These are phyloP conservation scores for Zaprionus lachaisei DNA, from an alignment of 1,140 invertebrate genomes.

Conservation along the genomic window DNA sequence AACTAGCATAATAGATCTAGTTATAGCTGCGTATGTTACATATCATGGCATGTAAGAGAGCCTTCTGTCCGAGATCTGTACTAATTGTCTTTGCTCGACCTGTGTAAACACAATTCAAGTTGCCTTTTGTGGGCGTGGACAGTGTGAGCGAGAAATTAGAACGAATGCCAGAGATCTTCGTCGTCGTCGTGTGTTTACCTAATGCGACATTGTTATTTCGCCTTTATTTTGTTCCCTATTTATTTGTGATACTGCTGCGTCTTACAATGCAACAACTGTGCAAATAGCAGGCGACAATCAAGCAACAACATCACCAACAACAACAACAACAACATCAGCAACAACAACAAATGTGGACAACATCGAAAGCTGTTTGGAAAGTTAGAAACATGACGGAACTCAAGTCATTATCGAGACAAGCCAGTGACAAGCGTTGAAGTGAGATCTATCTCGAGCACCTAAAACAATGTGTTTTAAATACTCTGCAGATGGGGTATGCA, in stretches of 20 bases:
- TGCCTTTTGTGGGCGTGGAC: constrained; percentile 35
- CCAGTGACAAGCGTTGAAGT: constrained; percentile 13
- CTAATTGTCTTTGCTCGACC: constrained; percentile 65
- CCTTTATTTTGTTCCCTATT: constrained; percentile 62
- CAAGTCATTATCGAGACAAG: constrained; percentile 52
- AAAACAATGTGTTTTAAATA: constrained; percentile 9
- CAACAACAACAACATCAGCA: constrained; percentile 31
- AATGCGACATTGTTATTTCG: constrained; percentile 73
- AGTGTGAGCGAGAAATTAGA: constrained; percentile 65
- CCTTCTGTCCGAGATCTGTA: constrained; percentile 57
- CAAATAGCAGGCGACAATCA: constrained; percentile 74
- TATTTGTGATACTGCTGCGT: constrained; percentile 68
- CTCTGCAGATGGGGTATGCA: constrained; percentile 25
- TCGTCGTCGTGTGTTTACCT: constrained; percentile 63
- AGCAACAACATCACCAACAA: constrained; percentile 23
- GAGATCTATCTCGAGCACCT: constrained; percentile 46
- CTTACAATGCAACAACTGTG: constrained; percentile 77
- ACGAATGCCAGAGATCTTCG: constrained; percentile 58
- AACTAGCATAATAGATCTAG: constrained; percentile 10
- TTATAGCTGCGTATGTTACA: background rate
- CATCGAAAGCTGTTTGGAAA: constrained; percentile 76
- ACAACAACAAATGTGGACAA: constrained; percentile 14
- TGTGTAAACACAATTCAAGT: constrained; percentile 70
- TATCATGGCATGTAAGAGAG: constrained; percentile 10
- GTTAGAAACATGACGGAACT: constrained; percentile 68